Evolutionary conservation across 2,797 vertebrate species (phyloP), one percentile per base, ranked within the genome.

Genomic region (Huso huso): DNA sequence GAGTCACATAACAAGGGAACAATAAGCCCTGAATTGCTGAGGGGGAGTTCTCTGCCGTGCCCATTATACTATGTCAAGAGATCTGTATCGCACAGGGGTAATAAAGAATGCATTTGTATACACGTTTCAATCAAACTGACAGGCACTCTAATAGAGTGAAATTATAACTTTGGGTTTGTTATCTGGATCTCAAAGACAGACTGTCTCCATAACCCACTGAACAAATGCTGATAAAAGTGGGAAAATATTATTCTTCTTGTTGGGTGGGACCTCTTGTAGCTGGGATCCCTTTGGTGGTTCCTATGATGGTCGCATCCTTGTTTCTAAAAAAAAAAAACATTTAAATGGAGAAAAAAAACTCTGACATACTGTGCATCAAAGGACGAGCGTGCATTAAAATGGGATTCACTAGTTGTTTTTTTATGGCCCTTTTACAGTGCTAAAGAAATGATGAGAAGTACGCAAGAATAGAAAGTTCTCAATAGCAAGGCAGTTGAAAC

Each of bases 151-250:
- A 5, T 37, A 13, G 10, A 73, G 74, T 69, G 75, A 67, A 80
- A 73, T 81, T 76, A 79, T 71, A 79, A 67, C 67, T 74, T 68
- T 72, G 72, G 74, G 69, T 71, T 70, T 74, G 78, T 82, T 83
- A 82, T 82, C 79, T 80, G 70, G 71, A 66, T 81, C 71, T 78
- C 73, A 81, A 80, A 78, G 78, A 75, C 77, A 79, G 78, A 70
- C 75, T 77, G 81, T 77, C 77, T 82, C 73, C 76, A 75, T 77
- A 63, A 78, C 73, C 71, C 67, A 72, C 81, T 82, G 75, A 80
- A 81, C 73, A 81, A 83, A 82, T 76, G 80, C 77, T 81, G 80
- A 86, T 84, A 78, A 81, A 84, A 78, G 68, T 75, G 77, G 72
- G 76, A 80, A 82, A 77, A 75, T 78, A 70, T 76, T 70, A 71